These are phyloP conservation scores for Epinephelus moara DNA, from an alignment of 2,113 vertebrate species.

Conservation along the genomic window DNA sequence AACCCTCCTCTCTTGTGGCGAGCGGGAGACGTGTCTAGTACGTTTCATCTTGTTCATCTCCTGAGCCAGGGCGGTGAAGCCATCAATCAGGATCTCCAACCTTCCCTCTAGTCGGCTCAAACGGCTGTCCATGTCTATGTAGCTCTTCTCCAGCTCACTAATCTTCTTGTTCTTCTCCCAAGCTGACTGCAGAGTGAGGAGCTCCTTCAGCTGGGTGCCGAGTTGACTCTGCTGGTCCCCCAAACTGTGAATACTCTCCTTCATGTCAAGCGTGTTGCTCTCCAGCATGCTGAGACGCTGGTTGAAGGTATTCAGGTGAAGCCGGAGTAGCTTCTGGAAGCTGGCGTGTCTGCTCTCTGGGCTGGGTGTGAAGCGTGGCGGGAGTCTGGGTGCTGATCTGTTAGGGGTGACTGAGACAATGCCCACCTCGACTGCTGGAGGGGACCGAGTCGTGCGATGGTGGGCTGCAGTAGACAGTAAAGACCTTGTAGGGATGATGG, in stretches of 20 bases:
- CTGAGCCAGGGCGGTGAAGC: slow-evolving; percentile 81
- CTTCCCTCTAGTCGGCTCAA: slow-evolving; percentile 76
- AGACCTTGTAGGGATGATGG: slow-evolving; percentile 34
- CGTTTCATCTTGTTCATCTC: slow-evolving; percentile 83
- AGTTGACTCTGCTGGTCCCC: slow-evolving; percentile 69
- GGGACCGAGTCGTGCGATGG: slow-evolving; percentile 11
- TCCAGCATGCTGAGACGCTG: slow-evolving; percentile 82
- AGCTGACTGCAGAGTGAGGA: slow-evolving; percentile 41
- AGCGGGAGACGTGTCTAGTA: slow-evolving; percentile 51
- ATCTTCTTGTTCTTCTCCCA: slow-evolving; percentile 66
- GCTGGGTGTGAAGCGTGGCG: slow-evolving; percentile 70
- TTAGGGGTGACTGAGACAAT: slow-evolving; percentile 29
- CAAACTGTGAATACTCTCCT: slow-evolving; percentile 72
- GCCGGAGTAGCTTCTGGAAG: slow-evolving; percentile 75
- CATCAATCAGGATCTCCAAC: slow-evolving; percentile 83
- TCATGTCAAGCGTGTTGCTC: slow-evolving; percentile 80
- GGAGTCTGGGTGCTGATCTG: slow-evolving; percentile 41
- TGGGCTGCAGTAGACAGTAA: slow-evolving; percentile 51
- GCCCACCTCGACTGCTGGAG: background rate
- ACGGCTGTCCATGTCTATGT: slow-evolving; percentile 75
- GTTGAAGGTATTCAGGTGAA: slow-evolving; percentile 80
- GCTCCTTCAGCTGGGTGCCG: slow-evolving; percentile 70
- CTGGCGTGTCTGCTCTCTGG: slow-evolving; percentile 60
- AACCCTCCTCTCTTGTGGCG: slow-evolving; percentile 45
- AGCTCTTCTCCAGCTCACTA: slow-evolving; percentile 65